Evolutionary conservation across 2,888 invertebrate genomes (phyloP).

Genomic region (Linnaemya tessellans): DNA sequence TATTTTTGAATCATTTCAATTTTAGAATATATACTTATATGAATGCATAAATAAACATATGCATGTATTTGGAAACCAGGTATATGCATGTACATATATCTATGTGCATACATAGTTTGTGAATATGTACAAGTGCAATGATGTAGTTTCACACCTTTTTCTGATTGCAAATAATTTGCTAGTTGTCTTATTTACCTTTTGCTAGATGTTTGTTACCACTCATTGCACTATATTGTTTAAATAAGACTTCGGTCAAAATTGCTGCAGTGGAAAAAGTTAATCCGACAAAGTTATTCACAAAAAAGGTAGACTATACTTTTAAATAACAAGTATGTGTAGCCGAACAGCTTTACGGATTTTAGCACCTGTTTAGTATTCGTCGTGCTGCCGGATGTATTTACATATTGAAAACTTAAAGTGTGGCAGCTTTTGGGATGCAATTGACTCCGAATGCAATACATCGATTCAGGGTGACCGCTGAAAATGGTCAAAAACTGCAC

Average conservation of each 20-base stretch:
- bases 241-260: background rate
- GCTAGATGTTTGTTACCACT: constrained; percentile 72
- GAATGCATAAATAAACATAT: no score
- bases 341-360: background rate
- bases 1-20: no score
- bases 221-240: constrained; percentile 51
- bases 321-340: no score
- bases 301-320: no score
- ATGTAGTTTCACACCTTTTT: background rate
- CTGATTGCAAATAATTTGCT: background rate
- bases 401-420: background rate
- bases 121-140: background rate
- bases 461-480: no score
- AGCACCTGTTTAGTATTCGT: background rate
- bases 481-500: no score
- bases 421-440: background rate
- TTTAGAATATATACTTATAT: no score
- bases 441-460: no score
- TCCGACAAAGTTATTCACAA: background rate
- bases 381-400: background rate
- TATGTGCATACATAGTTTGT: background rate
- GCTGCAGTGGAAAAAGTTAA: background rate
- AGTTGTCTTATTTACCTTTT: constrained; percentile 67
- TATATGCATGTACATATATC: background rate
- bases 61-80: no score